These are phyloP conservation scores for Ptychadena robeensis DNA, from an alignment of 2,797 vertebrate genomes.

Conservation along the genomic window DNA sequence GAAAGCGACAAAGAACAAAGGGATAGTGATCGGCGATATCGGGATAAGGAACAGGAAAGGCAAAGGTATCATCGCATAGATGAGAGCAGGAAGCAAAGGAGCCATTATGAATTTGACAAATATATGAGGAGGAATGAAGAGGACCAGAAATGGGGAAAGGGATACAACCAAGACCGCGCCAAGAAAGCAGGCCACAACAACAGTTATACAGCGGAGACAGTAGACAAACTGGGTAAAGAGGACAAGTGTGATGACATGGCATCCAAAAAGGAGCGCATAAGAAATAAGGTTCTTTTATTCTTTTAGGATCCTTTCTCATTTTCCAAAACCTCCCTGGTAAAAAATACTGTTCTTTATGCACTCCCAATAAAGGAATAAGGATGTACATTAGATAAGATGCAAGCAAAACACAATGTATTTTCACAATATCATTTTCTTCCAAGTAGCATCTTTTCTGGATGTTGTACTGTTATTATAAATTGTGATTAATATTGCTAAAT, in stretches of 20 bases:
- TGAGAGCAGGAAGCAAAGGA: conserved; percentile 86
- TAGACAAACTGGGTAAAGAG: conserved; percentile 87
- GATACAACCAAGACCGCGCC: conserved; percentile 87
- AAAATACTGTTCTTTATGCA: conserved; percentile 61
- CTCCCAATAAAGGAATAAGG: conserved; percentile 34
- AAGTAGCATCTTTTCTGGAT: conserved; percentile 51
- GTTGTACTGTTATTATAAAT: conserved; percentile 22
- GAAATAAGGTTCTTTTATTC: conserved; percentile 88
- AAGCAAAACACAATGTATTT: not conserved
- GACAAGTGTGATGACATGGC: conserved; percentile 84
- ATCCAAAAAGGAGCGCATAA: conserved; percentile 88
- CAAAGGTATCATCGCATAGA: conserved; percentile 84
- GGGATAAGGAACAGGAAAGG: conserved; percentile 84
- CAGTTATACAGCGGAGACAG: conserved; percentile 79
- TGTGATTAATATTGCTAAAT: not conserved
- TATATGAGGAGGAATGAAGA: conserved; percentile 87
- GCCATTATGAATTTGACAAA: conserved; percentile 89
- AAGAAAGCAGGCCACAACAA: conserved; percentile 85
- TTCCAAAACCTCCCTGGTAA: conserved; percentile 64
- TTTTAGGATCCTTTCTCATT: conserved; percentile 72
- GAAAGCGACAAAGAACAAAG: conserved; percentile 91
- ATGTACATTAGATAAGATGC: conserved; percentile 5
- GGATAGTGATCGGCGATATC: conserved; percentile 83
- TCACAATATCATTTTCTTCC: conserved; percentile 3
- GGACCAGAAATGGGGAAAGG: conserved; percentile 92